Base-by-base conservation (phyloP, 1,140 invertebrate species). In the Spodoptera frugiperda region DNA sequence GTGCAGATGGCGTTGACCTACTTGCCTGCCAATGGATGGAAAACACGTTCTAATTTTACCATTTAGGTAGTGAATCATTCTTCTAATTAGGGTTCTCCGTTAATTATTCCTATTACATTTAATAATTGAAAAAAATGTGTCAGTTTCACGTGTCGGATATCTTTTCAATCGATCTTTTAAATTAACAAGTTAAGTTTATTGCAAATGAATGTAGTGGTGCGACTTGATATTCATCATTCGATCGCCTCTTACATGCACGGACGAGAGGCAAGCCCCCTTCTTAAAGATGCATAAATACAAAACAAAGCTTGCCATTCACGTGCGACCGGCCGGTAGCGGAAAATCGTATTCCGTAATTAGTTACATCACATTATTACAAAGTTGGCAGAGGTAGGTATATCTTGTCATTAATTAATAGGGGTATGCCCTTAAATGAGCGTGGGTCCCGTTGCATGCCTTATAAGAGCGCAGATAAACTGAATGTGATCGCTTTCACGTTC, bases 241-340 rank as follows among this genome's bases (percentile, higher is more conserved):
- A 30, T 59, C 53, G 48, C 4, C 33, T 55, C 30, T 44, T 12
- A 5, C 57, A 39, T 67, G 63, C 63, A 25, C 44, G 19, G 17
- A 17, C 63, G 15, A 48, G 63, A 48, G 63, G 19, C 72, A 51
- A 74, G 59, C 72, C 46, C 54, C 57, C 72, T 63, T 65, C 49
- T 65, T 75, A 53, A 39, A 71, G 57, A 65, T 75, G 72, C 57
- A 75, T 46, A 55, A 48, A 74, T 63, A 65, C 46, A 19, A 53
- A 9, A 65, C 17, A 75, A 74, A 33, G 57, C 46, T 63, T n/a
- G 25, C 46, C 57, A 74, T 74, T 74, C 57, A 51, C 57, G 57
- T 33, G 57, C 57, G 57, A 51, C 48, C 48, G 55, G 54, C 48
- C 59, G 55, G 70, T 15, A 73, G 70, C 70, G 54, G 54, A 49